Conservation (phyloP, 2,888 invertebrate species). For the Mythimna lalbum region DNA sequence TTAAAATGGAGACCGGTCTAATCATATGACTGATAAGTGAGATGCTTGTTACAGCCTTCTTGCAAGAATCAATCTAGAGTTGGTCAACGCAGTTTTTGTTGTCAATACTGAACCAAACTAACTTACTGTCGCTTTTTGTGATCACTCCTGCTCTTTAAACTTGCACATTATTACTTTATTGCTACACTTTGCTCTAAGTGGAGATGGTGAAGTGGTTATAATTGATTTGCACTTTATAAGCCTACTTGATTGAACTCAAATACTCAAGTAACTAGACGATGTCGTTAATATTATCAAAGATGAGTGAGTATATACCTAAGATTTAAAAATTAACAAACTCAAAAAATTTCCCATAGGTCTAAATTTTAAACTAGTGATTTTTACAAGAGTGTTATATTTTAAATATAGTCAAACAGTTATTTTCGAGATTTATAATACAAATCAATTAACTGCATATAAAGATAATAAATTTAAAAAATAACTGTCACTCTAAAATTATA, state of each 20-base stretch:
- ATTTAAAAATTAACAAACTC: background rate
- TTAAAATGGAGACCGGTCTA: background rate
- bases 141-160: constrained; percentile 36
- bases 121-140: constrained; percentile 40
- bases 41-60: constrained; percentile 22
- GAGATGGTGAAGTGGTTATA: constrained; percentile 42
- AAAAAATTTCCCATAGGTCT: too few species aligned
- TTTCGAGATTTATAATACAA: too few species aligned
- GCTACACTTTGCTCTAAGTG: constrained; percentile 43
- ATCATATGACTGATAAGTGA: background rate
- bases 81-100: constrained; percentile 50
- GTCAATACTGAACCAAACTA: constrained; percentile 26
- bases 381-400: too few species aligned
- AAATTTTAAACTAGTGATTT: too few species aligned
- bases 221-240: constrained; percentile 51
- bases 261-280: background rate
- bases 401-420: too few species aligned
- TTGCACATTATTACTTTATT: constrained; percentile 30
- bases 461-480: too few species aligned
- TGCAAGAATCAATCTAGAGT: constrained; percentile 54
- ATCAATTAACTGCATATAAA: too few species aligned
- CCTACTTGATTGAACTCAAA: constrained; percentile 27
- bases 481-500: too few species aligned
- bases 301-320: background rate
- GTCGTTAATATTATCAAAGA: background rate